Evolutionary conservation across 1,140 invertebrate species (phyloP).

Genomic region (Frieseomelitta varia): DNA sequence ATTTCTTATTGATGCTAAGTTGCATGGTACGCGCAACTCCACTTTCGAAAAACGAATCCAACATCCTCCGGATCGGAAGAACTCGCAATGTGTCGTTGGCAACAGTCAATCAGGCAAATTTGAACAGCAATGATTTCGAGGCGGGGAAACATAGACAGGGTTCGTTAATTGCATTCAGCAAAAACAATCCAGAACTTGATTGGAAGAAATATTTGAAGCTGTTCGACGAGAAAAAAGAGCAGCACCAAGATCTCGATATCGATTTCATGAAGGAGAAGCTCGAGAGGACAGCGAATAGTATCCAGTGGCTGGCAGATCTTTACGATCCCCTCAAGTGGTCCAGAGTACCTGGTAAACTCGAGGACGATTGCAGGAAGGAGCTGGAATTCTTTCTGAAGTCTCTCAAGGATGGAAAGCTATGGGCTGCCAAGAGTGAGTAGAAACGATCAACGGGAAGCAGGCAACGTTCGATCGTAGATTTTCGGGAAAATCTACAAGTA

Average conservation of each 20-base stretch:
- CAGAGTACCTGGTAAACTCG: constrained; percentile 78
- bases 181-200: constrained; percentile 79
- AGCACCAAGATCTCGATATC: constrained; percentile 69
- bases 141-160: constrained; percentile 9
- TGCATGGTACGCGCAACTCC: background rate
- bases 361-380: constrained; percentile 81
- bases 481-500: background rate
- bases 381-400: constrained; percentile 83
- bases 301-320: constrained; percentile 85
- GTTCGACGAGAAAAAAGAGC: constrained; percentile 63
- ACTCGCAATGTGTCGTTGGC: constrained; percentile 16
- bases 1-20: background rate
- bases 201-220: constrained; percentile 75
- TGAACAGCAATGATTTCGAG: constrained; percentile 50
- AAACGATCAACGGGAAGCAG: background rate
- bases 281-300: constrained; percentile 76
- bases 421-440: constrained; percentile 88
- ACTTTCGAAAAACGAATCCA: constrained; percentile 67
- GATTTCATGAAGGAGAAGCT: constrained; percentile 77
- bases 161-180: constrained; percentile 69
- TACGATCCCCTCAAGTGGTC: constrained; percentile 87
- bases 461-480: background rate
- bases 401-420: constrained; percentile 84
- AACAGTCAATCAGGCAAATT: constrained; percentile 33
- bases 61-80: constrained; percentile 73